phyloP scores from a whole-genome alignment of 2,797 vertebrate genomes.

The Eulemur mongoz region DNA sequence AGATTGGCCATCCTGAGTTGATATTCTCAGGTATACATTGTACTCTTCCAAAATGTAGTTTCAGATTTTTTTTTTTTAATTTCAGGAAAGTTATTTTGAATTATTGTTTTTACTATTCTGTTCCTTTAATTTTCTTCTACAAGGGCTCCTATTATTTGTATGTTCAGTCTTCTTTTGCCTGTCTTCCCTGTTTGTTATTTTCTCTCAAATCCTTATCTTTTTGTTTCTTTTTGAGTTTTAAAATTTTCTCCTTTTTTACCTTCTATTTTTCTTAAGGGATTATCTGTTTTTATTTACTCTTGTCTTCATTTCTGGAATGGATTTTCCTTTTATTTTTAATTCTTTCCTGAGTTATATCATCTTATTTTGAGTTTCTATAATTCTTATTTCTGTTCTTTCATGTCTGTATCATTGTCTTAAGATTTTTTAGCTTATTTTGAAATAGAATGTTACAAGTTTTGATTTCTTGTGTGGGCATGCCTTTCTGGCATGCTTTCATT shows the following conservation, averaged over 20 bases:
- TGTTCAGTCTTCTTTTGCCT: not conserved
- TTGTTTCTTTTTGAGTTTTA: not conserved
- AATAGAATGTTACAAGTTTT: slow-evolving; percentile 42
- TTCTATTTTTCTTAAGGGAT: slow-evolving; percentile 29
- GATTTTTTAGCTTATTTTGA: slow-evolving; percentile 47
- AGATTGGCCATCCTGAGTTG: slow-evolving; percentile 2
- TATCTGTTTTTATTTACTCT: slow-evolving; percentile 18
- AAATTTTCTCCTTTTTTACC: slow-evolving; percentile 28
- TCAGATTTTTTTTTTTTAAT: not conserved
- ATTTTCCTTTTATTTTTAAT: not conserved
- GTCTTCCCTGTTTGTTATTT: not conserved
- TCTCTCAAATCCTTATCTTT: not conserved
- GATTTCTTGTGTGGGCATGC: not conserved
- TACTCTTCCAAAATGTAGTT: slow-evolving; percentile 39
- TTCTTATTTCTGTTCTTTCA: slow-evolving; percentile 33
- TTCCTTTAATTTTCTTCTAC: slow-evolving; percentile 34
- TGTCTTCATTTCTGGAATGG: slow-evolving; percentile 18
- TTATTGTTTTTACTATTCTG: not conserved
- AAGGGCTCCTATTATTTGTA: not conserved
- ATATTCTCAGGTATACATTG: not conserved
- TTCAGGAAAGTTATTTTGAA: not conserved
- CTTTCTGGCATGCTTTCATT: not conserved
- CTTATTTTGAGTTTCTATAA: slow-evolving; percentile 23
- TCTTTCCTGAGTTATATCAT: slow-evolving; percentile 1
- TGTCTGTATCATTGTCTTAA: slow-evolving; percentile 12